phyloP scores from a whole-genome alignment of 2,888 invertebrate genomes.

The Phortica magna region DNA sequence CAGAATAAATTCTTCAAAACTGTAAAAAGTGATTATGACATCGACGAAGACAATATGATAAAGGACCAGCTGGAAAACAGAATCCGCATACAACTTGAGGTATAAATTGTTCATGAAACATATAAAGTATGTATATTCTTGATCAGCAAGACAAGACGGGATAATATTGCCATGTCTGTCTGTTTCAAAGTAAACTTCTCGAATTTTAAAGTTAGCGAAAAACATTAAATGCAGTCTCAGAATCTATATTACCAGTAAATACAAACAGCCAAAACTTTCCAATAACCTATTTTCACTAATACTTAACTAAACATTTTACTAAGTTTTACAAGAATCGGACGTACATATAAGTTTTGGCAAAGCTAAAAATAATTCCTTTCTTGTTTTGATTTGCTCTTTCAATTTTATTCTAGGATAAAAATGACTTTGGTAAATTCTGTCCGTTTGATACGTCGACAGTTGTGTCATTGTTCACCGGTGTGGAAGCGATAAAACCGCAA shows the following conservation, averaged over 20 bases:
- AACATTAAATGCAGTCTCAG: no score
- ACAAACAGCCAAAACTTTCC: no score
- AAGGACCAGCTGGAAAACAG: conserved; percentile 12
- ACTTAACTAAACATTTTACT: no score
- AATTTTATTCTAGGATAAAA: conserved; percentile 46
- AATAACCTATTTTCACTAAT: no score
- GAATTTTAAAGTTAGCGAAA: no score
- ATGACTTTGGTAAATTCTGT: conserved; percentile 59
- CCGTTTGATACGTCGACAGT: conserved; percentile 72
- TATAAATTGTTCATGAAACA: background rate
- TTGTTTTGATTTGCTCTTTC: background rate
- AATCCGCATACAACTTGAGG: conserved; percentile 17
- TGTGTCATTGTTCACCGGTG: conserved; percentile 61
- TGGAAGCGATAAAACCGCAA: conserved; percentile 61
- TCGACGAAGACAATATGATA: background rate
- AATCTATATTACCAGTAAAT: no score
- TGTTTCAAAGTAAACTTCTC: no score
- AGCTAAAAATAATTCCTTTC: background rate
- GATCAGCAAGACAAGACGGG: no score
- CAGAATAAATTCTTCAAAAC: conserved; percentile 1
- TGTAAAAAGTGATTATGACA: background rate
- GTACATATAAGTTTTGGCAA: background rate
- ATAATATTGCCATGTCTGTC: no score
- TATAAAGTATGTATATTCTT: background rate
- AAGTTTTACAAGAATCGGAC: no score